phyloP scores from a whole-genome alignment of 2,888 invertebrate species.

The Meliscaeva auricollis region DNA sequence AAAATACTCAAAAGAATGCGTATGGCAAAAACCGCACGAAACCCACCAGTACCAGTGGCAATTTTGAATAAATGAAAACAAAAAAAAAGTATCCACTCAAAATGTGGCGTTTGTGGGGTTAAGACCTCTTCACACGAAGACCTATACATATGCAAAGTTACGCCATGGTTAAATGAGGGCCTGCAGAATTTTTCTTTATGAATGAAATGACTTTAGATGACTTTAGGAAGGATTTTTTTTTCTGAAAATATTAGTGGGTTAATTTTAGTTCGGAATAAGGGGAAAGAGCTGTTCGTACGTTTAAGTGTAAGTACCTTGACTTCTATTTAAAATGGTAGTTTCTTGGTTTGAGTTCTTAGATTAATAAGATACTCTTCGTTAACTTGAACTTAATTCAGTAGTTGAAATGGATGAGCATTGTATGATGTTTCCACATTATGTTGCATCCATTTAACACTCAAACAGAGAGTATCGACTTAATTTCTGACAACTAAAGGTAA shows the following conservation, averaged over 20 bases:
- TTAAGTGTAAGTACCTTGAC: slow-evolving; percentile 60
- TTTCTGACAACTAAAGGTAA: too few relatives aligned
- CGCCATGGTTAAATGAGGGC: neutral
- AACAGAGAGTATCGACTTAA: neutral
- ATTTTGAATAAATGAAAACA: slow-evolving; percentile 16
- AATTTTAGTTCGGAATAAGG: slow-evolving; percentile 23
- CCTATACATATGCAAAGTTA: neutral
- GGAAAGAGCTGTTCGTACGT: neutral
- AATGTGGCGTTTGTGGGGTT: slow-evolving; percentile 28
- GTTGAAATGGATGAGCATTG: too few relatives aligned
- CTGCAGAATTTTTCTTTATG: slow-evolving; percentile 42
- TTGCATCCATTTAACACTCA: too few relatives aligned
- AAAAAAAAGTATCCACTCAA: slow-evolving; percentile 23
- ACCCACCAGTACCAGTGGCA: slow-evolving; percentile 8
- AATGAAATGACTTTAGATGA: slow-evolving; percentile 48
- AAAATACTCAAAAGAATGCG: slow-evolving; percentile 46
- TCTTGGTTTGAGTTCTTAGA: neutral
- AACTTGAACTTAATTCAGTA: too few relatives aligned
- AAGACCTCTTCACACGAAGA: slow-evolving; percentile 17
- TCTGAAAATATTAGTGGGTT: slow-evolving; percentile 52
- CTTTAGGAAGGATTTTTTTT: slow-evolving; percentile 3
- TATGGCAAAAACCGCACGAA: slow-evolving; percentile 26
- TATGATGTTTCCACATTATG: too few relatives aligned
- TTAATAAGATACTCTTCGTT: too few relatives aligned
- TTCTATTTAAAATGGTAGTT: slow-evolving; percentile 39